Base-by-base conservation (phyloP, 2,797 vertebrate genomes). In the Muscicapa comitata region DNA sequence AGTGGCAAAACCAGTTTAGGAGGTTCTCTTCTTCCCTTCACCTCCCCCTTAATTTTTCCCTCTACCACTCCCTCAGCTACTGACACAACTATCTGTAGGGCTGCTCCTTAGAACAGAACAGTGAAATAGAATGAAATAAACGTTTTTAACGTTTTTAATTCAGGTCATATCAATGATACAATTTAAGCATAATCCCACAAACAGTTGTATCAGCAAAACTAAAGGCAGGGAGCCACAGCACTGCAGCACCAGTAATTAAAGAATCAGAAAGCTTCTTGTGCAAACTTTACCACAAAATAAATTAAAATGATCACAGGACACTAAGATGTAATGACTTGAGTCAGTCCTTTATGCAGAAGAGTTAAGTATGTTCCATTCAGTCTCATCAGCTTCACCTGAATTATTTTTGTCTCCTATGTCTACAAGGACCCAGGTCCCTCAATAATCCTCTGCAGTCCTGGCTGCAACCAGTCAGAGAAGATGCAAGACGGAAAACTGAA, bases 1-100 rank as follows among this genome's bases (percentile, higher is more conserved):
- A 93, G 68, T 21, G 17, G 72, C 17, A 88, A 96, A 96, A 95
- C 93, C 68, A 92, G 96, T 96, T 86, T 37, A 77, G 84, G 87
- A 94, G 67, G 89, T 94, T 94, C 59, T 93, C 51, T 28, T 90
- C 73, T 50, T 83, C 63, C 54, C 35, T 83, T 35, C 29, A 63
- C 51, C 63, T 50, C 75, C 31, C 35, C 38, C 51, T 7, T 79
- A 88, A 79, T 65, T n/a, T 62, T 35, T 79, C 33, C 37, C 19
- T 79, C 31, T 20, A 74, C 86, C 73, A 78, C 51, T 72, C 76
- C 62, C 81, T 83, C 45, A 87, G 45, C 59, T 91, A 71, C 71
- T 57, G 16, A 91, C 31, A 37, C 17, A 93, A 38, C 42, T 80
- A 48, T 53, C 28, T 82, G 59, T 20, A 91, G 26, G 33, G 47